Conservation (phyloP, 2,113 vertebrate genomes). For the Phyllostomus discolor region DNA sequence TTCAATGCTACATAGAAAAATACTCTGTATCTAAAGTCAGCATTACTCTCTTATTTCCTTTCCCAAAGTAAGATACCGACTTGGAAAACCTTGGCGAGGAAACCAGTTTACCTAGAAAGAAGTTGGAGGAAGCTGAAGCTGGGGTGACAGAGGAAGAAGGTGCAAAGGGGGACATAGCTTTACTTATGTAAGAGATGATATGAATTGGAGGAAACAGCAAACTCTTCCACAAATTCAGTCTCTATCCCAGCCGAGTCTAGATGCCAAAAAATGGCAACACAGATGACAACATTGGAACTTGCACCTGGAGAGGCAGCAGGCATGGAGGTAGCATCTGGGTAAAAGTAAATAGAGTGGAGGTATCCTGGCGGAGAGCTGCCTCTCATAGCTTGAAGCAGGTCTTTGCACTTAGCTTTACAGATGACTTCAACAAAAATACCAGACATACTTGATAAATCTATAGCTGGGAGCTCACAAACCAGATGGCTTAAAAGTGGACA, state of each 20-base stretch:
- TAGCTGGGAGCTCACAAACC: background rate
- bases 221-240: background rate
- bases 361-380: background rate
- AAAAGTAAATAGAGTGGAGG: background rate
- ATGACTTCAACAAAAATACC: constrained; percentile 13
- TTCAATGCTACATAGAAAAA: background rate
- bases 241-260: background rate
- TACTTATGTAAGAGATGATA: background rate
- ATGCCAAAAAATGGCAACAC: background rate
- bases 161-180: background rate
- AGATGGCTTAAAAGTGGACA: background rate
- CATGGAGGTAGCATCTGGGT: background rate
- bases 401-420: background rate
- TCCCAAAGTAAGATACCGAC: background rate
- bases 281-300: background rate
- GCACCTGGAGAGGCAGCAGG: background rate
- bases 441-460: background rate
- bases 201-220: background rate
- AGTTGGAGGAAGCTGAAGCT: background rate
- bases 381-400: background rate
- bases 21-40: background rate
- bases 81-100: background rate
- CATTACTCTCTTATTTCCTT: background rate
- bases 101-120: background rate
- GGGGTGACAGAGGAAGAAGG: background rate